phyloP scores from a whole-genome alignment of 1,140 invertebrate genomes.

The Zaprionus tsacasi region DNA sequence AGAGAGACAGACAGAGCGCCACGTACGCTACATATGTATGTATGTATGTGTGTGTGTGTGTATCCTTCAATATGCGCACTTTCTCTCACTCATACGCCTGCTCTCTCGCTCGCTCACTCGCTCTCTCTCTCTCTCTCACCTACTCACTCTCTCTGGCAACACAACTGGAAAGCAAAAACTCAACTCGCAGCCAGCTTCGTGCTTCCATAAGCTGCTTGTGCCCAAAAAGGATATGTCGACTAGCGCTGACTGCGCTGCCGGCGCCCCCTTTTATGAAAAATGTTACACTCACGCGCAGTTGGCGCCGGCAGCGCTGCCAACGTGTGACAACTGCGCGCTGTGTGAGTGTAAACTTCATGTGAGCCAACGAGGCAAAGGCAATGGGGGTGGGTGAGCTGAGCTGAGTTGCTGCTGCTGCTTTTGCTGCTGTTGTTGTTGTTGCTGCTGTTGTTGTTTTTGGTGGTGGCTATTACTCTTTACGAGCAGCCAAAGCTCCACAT shows the following conservation, averaged over 20 bases:
- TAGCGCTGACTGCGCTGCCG: slow-evolving; percentile 39
- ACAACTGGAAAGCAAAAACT: slow-evolving; percentile 69
- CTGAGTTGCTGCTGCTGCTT: slow-evolving; percentile 8
- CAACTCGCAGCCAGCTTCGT: slow-evolving; percentile 67
- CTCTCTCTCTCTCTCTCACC: slow-evolving; percentile 11
- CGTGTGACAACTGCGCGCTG: slow-evolving; percentile 71
- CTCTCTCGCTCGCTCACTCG: slow-evolving; percentile 10
- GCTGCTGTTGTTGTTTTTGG: slow-evolving; percentile 52
- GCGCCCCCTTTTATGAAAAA: slow-evolving; percentile 73
- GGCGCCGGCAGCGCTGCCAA: slow-evolving; percentile 56
- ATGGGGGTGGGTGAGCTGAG: slow-evolving; percentile 44
- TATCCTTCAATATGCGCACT: slow-evolving; percentile 25
- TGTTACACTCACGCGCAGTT: slow-evolving; percentile 78
- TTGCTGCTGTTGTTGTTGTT: slow-evolving; percentile 40
- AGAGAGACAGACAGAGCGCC: slow-evolving; percentile 57
- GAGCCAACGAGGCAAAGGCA: slow-evolving; percentile 57
- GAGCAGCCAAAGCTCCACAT: slow-evolving; percentile 68
- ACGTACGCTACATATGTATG: slow-evolving; percentile 57
- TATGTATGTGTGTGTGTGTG: slow-evolving; percentile 4
- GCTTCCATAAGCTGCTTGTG: slow-evolving; percentile 68
- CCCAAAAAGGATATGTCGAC: slow-evolving; percentile 75
- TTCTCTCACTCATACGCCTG: slow-evolving; percentile 31
- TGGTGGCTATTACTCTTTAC: slow-evolving; percentile 78
- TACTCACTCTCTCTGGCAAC: slow-evolving; percentile 7
- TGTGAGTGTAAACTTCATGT: slow-evolving; percentile 64